Percentiles rank a stretch among this genome's conserved stretches.
Evolutionary conservation across 2,797 vertebrate species (phyloP).

Genomic region (Anabacerthia variegaticeps): DNA sequence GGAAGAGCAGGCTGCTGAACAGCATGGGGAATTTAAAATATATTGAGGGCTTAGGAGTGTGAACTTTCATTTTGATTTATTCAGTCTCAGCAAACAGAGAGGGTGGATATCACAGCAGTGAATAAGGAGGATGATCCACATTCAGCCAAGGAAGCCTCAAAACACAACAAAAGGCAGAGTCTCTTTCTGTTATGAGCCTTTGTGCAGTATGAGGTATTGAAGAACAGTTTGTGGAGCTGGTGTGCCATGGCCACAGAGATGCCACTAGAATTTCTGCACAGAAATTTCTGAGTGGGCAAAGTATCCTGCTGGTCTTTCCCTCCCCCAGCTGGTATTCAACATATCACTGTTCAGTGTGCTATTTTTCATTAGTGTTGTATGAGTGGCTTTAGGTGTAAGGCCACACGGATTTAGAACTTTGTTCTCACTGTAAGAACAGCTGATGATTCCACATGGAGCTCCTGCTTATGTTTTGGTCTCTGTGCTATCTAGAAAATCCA

Average conservation of each 20-base stretch:
- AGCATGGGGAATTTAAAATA: neutral
- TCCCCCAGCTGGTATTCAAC: neutral
- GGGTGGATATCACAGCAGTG: neutral
- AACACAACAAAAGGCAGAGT: neutral
- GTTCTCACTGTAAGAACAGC: neutral
- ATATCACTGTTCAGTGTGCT: neutral
- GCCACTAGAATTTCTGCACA: neutral
- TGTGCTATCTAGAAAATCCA: neutral
- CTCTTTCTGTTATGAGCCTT: neutral
- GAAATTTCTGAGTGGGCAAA: neutral
- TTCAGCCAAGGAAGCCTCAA: neutral
- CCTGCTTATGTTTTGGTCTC: neutral
- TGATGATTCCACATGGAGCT: neutral
- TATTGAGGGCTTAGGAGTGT: neutral
- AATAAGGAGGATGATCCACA: neutral
- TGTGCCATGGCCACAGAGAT: neutral
- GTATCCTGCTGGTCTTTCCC: neutral
- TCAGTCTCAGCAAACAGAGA: slow-evolving; percentile 20
- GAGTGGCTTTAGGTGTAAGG: neutral
- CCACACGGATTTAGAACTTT: neutral
- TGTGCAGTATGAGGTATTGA: accelerated
- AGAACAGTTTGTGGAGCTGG: neutral
- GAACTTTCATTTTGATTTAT: slow-evolving; percentile 32
- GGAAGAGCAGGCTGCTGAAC: neutral
- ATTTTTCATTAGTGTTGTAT: neutral